A percentile compares a stretch with the other conserved stretches of the same genome.
These are phyloP conservation scores for Etheostoma nigrum DNA, from an alignment of 2,797 vertebrate genomes.

Conservation along the genomic window DNA sequence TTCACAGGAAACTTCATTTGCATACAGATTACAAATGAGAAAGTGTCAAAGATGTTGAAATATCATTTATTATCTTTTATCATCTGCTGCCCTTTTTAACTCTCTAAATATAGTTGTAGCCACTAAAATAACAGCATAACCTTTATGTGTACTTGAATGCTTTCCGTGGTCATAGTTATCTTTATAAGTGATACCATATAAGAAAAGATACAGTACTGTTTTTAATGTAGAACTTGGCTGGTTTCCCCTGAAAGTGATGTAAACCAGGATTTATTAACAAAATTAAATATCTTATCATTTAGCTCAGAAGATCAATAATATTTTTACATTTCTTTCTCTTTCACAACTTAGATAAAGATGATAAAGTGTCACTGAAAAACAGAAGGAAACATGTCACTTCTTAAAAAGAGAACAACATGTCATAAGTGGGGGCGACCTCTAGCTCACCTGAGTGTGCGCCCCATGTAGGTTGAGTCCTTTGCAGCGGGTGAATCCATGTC, in stretches of 20 bases:
- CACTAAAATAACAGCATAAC: neutral
- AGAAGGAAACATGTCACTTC: neutral
- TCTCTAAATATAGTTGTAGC: neutral
- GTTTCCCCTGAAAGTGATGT: constrained; percentile 15
- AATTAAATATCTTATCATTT: constrained; percentile 33
- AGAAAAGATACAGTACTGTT: neutral
- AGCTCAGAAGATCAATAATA: neutral
- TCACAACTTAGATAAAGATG: constrained; percentile 14
- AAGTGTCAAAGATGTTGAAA: constrained; percentile 46
- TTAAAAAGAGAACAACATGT: constrained; percentile 5
- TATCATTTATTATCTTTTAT: constrained; percentile 36
- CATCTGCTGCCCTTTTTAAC: constrained; percentile 19
- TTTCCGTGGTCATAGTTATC: constrained; percentile 5
- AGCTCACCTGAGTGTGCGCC: no score
- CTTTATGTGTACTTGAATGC: constrained; percentile 1
- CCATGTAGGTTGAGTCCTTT: no score
- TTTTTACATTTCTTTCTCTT: constrained; percentile 26
- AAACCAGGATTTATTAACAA: constrained; percentile 10
- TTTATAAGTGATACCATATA: neutral
- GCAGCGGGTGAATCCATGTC: no score
- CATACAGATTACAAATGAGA: constrained; percentile 49
- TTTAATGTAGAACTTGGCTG: neutral
- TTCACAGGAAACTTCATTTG: constrained; percentile 61
- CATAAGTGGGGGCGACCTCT: constrained; percentile 1
- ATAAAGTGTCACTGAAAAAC: constrained; percentile 30